These are phyloP conservation scores for Todus mexicanus DNA, from an alignment of 2,797 vertebrate genomes.

Conservation along the genomic window DNA sequence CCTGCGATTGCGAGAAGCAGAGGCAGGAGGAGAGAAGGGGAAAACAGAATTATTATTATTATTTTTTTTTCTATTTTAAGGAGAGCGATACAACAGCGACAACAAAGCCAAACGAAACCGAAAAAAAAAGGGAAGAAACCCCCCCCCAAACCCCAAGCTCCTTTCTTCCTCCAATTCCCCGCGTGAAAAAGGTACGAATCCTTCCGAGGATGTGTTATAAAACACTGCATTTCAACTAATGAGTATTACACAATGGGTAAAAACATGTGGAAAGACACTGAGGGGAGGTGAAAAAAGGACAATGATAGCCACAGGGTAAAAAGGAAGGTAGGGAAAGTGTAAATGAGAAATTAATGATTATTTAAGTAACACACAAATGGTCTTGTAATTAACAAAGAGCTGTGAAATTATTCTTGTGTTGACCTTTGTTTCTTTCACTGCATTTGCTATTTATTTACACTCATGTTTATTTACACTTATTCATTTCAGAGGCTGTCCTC, in stretches of 20 bases:
- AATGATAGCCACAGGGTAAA: constrained; percentile 78
- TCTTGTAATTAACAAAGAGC: constrained; percentile 84
- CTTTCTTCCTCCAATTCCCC: too few species aligned
- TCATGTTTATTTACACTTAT: constrained; percentile 77
- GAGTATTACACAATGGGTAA: constrained; percentile 69
- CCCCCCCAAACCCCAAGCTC: not conserved
- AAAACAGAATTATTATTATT: not conserved
- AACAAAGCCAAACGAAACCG: not conserved
- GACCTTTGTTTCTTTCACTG: constrained; percentile 79
- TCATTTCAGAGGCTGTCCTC: constrained; percentile 58
- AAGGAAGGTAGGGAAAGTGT: constrained; percentile 78
- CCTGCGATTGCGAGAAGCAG: constrained; percentile 76
- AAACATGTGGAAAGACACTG: constrained; percentile 70
- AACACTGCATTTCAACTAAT: constrained; percentile 70
- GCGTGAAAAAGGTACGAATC: not conserved
- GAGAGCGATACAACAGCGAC: not conserved
- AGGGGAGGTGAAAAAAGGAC: constrained; percentile 78
- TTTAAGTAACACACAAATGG: constrained; percentile 84
- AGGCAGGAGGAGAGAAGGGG: constrained; percentile 59
- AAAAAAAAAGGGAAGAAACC: too few species aligned
- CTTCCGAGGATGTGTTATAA: constrained; percentile 47
- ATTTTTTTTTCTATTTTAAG: not conserved
- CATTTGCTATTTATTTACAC: constrained; percentile 79
- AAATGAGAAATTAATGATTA: constrained; percentile 86
- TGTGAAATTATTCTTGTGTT: constrained; percentile 81